Base-by-base conservation (phyloP, 1,140 invertebrate species). In the Plodia interpunctella region DNA sequence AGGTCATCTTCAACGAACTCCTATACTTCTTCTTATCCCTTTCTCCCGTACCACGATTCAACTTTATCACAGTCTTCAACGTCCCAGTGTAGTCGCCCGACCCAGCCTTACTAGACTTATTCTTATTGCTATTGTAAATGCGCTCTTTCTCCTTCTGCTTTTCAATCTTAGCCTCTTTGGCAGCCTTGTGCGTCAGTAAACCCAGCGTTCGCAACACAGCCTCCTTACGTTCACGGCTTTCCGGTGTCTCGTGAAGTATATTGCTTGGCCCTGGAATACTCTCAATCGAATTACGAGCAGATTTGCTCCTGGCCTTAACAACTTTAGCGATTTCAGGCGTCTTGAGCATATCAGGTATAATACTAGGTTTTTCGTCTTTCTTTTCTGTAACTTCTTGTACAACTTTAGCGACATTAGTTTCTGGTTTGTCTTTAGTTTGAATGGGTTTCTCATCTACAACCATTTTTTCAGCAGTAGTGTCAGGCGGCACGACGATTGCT, bases 21-120 rank as follows among this genome's bases (percentile, higher is more conserved):
- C 94, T 90, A 32, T 90, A 91, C 59, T 91, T 92, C 83, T 94
- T 94, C 60, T 92, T 91, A 35, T 91, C 85, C 44, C 67, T 63
- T 9, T 76, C 83, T 1, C 68, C 80, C n/a, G 62, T 59, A 9
- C 63, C 72, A 38, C 87, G 70, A 59, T 94, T 94, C 53, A 94
- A 71, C 80, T 95, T 94, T 59, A 96, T 96, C 44, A 96, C 92
- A 18, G 94, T 95, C 72, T 96, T 96, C 44, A 96, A 74, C 0
- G 94, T 95, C 2, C 95, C 95, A 3, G 94, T 94, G 65, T 94
- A 95, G 56, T 71, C 92, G 62, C 60, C 91, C 53, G 50, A 90
- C n/a, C 57, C 82, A 62, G 56, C 90, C 21, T 89, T 88, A 3
- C 78, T 70, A 55, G 91, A 75, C 21, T 90, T 89, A 20, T 88